Percentiles rank a stretch among this genome's conserved stretches.
Evolutionary conservation across 1,140 invertebrate species (phyloP).

Genomic region (Zaprionus kolodkinae): DNA sequence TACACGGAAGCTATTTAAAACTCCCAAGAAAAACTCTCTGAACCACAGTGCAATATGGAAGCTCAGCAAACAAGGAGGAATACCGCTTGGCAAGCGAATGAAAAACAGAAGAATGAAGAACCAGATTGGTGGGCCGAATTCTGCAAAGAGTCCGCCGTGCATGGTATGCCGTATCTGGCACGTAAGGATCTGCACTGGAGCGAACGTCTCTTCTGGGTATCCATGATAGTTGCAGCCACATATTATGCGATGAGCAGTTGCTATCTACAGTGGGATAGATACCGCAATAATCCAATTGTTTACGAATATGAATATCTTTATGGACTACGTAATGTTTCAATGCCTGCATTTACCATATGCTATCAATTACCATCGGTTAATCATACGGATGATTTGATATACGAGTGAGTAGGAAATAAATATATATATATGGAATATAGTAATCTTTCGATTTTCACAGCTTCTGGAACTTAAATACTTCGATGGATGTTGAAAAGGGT

Average conservation of each 20-base stretch:
- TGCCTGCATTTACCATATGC: constrained; percentile 68
- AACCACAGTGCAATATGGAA: constrained; percentile 17
- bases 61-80: background rate
- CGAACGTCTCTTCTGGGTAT: constrained; percentile 69
- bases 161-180: constrained; percentile 69
- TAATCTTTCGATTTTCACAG: constrained; percentile 13
- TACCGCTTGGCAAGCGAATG: background rate
- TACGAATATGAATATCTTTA: constrained; percentile 74
- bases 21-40: background rate
- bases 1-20: constrained; percentile 22
- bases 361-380: constrained; percentile 44
- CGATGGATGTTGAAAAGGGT: background rate
- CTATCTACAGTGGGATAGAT: constrained; percentile 65
- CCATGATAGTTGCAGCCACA: constrained; percentile 45
- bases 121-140: constrained; percentile 51
- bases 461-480: constrained; percentile 37
- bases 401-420: constrained; percentile 42
- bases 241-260: constrained; percentile 68
- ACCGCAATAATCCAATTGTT: constrained; percentile 73
- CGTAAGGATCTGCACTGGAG: constrained; percentile 68
- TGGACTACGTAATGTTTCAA: constrained; percentile 62
- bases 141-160: constrained; percentile 60
- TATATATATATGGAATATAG: background rate
- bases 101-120: background rate
- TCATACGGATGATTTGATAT: constrained; percentile 45